A percentile compares a stretch with the other conserved stretches of the same genome.
phyloP scores from a whole-genome alignment of 2,797 vertebrate genomes.

The Champsocephalus gunnari region DNA sequence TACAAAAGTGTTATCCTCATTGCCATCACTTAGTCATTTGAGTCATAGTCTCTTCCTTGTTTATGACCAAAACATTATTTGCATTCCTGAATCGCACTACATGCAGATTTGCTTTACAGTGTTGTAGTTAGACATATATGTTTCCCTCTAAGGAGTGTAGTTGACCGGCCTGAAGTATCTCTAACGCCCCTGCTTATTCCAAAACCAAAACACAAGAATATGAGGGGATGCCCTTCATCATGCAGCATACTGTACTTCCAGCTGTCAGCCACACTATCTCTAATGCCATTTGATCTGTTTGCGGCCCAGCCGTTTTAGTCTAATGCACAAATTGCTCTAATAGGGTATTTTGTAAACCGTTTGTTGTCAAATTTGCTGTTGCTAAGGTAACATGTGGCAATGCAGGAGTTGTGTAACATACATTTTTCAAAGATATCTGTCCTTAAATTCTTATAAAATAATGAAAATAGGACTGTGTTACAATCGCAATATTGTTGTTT shows the following conservation, averaged over 20 bases:
- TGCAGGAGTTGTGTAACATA: neutral
- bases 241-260: conserved; percentile 25
- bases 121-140: neutral
- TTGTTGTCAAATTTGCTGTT: conserved; percentile 20
- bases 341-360: neutral
- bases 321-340: conserved; percentile 24
- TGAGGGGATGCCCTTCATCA: conserved; percentile 29
- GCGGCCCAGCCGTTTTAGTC: conserved; percentile 16
- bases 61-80: neutral
- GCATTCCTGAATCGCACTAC: neutral
- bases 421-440: neutral
- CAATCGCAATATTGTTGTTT: neutral
- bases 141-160: neutral
- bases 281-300: conserved; percentile 45
- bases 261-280: conserved; percentile 32
- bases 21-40: neutral
- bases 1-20: neutral
- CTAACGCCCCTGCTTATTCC: conserved; percentile 7
- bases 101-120: neutral
- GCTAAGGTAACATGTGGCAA: neutral
- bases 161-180: conserved; percentile 3
- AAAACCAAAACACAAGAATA: conserved; percentile 32
- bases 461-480: neutral
- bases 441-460: neutral
- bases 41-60: neutral